phyloP scores from a whole-genome alignment of 2,113 vertebrate genomes.

The Corythaeola cristata region DNA sequence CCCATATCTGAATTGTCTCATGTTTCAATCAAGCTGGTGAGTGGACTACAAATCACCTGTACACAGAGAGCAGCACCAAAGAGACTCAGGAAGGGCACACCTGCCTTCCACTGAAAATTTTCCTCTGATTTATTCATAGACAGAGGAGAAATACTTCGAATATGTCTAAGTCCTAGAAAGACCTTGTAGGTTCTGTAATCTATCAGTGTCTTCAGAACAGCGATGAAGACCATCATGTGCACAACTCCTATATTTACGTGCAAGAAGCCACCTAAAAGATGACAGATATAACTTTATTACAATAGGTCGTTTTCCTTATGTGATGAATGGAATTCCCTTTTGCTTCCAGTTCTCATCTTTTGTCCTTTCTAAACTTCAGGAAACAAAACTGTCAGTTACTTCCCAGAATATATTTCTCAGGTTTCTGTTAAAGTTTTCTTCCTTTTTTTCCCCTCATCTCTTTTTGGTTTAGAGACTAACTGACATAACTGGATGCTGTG shows the following conservation, averaged over 20 bases:
- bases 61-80: neutral
- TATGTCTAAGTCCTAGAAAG: neutral
- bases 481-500: neutral
- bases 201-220: neutral
- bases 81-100: neutral
- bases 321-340: neutral
- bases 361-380: neutral
- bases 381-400: neutral
- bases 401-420: neutral
- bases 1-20: neutral
- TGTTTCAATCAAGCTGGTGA: neutral
- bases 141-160: neutral
- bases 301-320: neutral
- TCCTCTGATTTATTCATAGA: conserved; percentile 23
- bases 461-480: neutral
- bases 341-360: neutral
- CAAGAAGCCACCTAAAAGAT: neutral
- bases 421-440: neutral
- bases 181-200: neutral
- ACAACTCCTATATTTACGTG: neutral
- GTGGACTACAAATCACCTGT: neutral
- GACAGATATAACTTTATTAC: neutral
- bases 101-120: neutral
- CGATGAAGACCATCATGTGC: neutral
- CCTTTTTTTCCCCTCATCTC: accelerated